Base-by-base conservation (phyloP, 2,888 invertebrate species). In the Copidosoma aretas region DNA sequence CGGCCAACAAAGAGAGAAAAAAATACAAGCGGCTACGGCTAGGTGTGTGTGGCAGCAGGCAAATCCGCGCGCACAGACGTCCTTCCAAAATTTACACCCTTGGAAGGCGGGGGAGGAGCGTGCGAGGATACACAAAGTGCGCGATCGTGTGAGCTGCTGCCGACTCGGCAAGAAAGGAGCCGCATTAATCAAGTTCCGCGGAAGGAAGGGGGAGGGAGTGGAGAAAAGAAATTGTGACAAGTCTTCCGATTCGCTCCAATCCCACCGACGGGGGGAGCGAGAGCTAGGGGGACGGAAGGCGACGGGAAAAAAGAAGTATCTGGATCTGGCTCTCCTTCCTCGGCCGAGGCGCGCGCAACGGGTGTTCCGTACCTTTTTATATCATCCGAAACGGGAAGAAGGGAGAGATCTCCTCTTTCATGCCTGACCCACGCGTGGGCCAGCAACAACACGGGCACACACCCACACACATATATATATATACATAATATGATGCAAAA, bases 241-340 rank as follows among this genome's bases (percentile, higher is more conserved):
- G 70, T 24, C 52, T 43, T 14, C 25, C 49, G 14, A 19, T 49
- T 32, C 53, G n/a, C 1, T 41, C 63, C n/a, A n/a, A n/a, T n/a
- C n/a, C n/a, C n/a, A n/a, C n/a, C n/a, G n/a, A n/a, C n/a, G n/a
- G n/a, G n/a, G n/a, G 60, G 59, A 69, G 64, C 68, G 71, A 58
- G 67, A 54, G 73, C 65, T 66, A 71, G 71, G 58, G 73, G 8
- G 52, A 73, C 69, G 70, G 66, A 64, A 56, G 12, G 8, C 32
- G 8, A 32, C 8, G 8, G 8, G 8, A 32, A 3, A 32, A 32
- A 32, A 32, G 3, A 32, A 32, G 32, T 32, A 32, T 32, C 8
- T 32, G 8, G 32, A 32, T 32, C 32, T 32, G 32, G 8, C 8
- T 3, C 32, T 32, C 8, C 8, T 32, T 32, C 32, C 32, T 32